A percentile compares a stretch with the other conserved stretches of the same genome.
phyloP scores from a whole-genome alignment of 2,113 vertebrate genomes.

The Calypte anna region DNA sequence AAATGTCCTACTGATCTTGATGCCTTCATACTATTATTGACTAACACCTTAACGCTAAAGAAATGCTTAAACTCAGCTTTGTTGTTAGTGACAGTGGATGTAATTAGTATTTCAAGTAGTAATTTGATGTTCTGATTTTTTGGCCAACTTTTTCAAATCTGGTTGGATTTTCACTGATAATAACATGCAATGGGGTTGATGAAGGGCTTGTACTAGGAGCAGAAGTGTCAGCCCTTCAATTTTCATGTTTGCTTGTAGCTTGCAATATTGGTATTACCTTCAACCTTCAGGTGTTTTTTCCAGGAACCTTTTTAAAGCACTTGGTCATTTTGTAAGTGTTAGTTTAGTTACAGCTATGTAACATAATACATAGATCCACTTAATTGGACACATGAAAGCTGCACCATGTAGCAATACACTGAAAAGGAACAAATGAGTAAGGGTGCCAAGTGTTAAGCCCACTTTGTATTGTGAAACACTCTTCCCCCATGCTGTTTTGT shows the following conservation, averaged over 20 bases:
- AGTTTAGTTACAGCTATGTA: neutral
- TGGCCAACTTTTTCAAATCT: neutral
- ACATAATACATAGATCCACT: neutral
- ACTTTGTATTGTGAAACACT: accelerated
- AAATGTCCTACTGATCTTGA: neutral
- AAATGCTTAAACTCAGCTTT: neutral
- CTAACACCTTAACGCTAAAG: neutral
- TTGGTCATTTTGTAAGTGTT: neutral
- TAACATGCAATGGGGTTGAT: neutral
- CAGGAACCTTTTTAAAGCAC: neutral
- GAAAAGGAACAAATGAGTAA: neutral
- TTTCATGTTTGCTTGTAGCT: neutral
- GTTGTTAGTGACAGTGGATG: neutral
- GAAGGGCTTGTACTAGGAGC: neutral
- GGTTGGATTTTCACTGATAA: neutral
- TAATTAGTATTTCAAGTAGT: neutral
- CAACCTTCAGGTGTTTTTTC: neutral
- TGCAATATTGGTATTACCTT: neutral
- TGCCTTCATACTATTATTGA: neutral
- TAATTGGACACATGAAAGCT: neutral
- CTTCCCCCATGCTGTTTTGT: no score
- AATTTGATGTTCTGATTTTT: neutral
- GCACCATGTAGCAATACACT: neutral
- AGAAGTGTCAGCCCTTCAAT: neutral
- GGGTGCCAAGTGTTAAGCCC: neutral